phyloP scores from a whole-genome alignment of 2,113 vertebrate species.

The Grammomys surdaster region DNA sequence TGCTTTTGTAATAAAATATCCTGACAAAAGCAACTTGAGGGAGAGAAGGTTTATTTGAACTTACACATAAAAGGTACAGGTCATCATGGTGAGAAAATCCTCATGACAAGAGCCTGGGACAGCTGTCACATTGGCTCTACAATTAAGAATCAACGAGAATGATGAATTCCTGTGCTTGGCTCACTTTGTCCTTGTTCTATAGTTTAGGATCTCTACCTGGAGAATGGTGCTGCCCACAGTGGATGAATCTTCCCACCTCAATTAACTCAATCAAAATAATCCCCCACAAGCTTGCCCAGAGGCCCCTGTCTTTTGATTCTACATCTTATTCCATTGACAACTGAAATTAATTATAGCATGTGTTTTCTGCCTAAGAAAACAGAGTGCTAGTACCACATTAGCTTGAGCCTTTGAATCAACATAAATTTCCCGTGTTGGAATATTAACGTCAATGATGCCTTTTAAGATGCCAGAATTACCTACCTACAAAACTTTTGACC shows the following conservation, averaged over 20 bases:
- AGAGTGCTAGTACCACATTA: not conserved
- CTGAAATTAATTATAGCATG: not conserved
- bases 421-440: not conserved
- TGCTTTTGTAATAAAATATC: not conserved
- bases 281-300: not conserved
- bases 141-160: not conserved
- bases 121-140: not conserved
- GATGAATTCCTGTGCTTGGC: not conserved
- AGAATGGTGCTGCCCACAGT: not conserved
- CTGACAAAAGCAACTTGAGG: not conserved
- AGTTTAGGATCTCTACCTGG: not conserved
- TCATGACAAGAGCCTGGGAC: not conserved
- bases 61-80: not conserved
- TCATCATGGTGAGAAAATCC: not conserved
- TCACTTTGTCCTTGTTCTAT: not conserved
- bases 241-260: not conserved
- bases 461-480: not conserved
- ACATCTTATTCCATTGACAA: not conserved
- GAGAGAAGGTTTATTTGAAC: not conserved
- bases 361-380: slow-evolving; percentile 24
- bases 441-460: not conserved
- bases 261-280: not conserved
- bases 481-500: too few species aligned
- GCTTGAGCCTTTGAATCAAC: not conserved
- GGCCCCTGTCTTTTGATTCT: not conserved